Conservation (phyloP, 2,888 invertebrate genomes). For the Mechanitis mazaeus region DNA sequence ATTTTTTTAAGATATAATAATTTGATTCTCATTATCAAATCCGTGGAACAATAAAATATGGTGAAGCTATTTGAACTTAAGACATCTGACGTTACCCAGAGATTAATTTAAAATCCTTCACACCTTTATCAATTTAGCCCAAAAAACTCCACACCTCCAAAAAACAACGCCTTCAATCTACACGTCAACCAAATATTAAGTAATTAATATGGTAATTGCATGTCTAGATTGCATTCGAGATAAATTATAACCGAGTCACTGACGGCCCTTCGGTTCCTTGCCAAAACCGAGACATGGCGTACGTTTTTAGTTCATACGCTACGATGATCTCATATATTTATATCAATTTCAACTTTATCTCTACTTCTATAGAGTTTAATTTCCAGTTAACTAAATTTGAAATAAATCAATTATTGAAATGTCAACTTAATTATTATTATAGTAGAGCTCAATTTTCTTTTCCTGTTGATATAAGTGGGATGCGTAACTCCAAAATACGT, state of each 20-base stretch:
- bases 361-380: constrained; percentile 10
- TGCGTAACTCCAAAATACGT: constrained; percentile 32
- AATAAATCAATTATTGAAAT: not conserved
- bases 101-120: constrained; percentile 29
- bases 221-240: constrained; percentile 55
- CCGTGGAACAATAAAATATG: too few species aligned
- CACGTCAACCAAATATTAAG: constrained; percentile 47
- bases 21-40: too few species aligned
- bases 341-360: constrained; percentile 14
- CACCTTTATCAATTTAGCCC: constrained; percentile 28
- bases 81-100: constrained; percentile 19
- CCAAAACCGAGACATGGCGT: constrained; percentile 39
- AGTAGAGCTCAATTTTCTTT: constrained; percentile 21
- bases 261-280: constrained; percentile 45
- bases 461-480: constrained; percentile 18
- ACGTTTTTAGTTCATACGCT: constrained; percentile 42
- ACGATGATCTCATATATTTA: constrained; percentile 28
- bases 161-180: constrained; percentile 28
- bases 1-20: too few species aligned
- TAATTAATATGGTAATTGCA: constrained; percentile 68
- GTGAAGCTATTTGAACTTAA: constrained; percentile 6
- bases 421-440: constrained; percentile 6
- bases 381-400: not conserved
- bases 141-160: constrained; percentile 30
- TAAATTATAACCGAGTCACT: constrained; percentile 45